phyloP scores from a whole-genome alignment of 1,140 invertebrate species.

The Diachasma alloeum region DNA sequence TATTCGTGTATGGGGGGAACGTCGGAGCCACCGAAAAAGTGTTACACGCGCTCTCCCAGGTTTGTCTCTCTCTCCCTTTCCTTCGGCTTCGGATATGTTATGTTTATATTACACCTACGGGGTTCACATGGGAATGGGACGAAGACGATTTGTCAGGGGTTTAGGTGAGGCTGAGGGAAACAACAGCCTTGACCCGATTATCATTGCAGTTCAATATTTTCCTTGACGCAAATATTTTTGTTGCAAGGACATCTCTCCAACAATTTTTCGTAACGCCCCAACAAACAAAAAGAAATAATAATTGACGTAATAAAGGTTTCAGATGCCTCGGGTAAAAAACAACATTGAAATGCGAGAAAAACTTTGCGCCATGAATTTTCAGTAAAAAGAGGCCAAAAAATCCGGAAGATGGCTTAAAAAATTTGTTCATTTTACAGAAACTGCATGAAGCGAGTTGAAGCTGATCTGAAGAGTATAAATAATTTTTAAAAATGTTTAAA shows the following conservation, averaged over 20 bases:
- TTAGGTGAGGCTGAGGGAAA: background rate
- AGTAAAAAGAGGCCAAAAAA: too few species aligned
- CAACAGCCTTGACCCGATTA: background rate
- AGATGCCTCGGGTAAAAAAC: too few species aligned
- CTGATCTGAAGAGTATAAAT: too few species aligned
- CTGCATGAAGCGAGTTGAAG: too few species aligned
- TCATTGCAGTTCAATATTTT: background rate
- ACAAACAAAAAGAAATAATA: background rate
- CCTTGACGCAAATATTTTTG: background rate
- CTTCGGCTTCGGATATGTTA: background rate
- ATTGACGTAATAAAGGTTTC: background rate
- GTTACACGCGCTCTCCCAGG: background rate
- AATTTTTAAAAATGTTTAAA: too few species aligned
- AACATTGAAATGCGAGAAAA: too few species aligned
- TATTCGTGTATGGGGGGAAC: slow-evolving; percentile 1
- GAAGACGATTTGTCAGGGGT: background rate
- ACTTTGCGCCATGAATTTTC: too few species aligned
- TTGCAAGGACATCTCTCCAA: too few species aligned
- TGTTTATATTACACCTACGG: background rate
- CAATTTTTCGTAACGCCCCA: too few species aligned
- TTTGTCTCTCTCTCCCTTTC: background rate
- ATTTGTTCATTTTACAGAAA: too few species aligned
- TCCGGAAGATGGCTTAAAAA: too few species aligned
- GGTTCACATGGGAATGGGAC: background rate
- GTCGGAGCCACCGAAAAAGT: background rate